Base-by-base conservation (phyloP, 2,113 vertebrate genomes). In the Pseudopipra pipra region DNA sequence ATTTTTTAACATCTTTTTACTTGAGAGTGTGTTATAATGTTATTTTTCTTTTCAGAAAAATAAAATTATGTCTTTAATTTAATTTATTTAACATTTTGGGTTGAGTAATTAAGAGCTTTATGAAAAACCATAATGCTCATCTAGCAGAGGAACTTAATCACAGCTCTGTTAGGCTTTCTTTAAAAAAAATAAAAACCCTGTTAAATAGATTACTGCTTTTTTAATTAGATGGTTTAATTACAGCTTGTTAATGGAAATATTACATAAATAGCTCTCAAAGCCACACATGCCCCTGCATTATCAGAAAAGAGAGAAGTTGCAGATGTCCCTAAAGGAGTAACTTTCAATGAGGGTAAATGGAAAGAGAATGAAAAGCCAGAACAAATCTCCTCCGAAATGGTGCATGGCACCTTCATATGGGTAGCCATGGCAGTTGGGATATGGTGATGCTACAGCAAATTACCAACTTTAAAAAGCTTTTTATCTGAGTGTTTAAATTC, bases 221-320 rank as follows among this genome's bases (percentile, higher is more conserved):
- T 98, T 96, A 95, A 98, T 97, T 97, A 97, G 96, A 93, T 93
- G 84, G 94, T 96, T 98, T 98, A 98, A 98, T 98, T 98, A 97
- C 77, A 96, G 85, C 96, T 96, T 95, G 86, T 98, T 98, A 97
- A 97, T 98, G 96, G 96, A 97, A 97, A 97, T 97, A 97, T 97
- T 96, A 95, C 97, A 96, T 95, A 96, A 97, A 97, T 97, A 97
- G 95, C 97, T 96, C 85, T 95, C 83, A 82, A 86, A 96, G 44
- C 85, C 43, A 86, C 43, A 85, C 41, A 89, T 72, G 55, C 43
- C 37, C 2, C 6, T 96, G 94, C 83, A 92, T 93, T 92, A 96
- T 96, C 93, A 90, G 56, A 79, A 83, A 87, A 95, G 70, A 70
- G 65, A 95, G 91, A 96, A 95, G 68, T 70, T 95, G 93, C 84